Evolutionary conservation across 2,888 invertebrate species (phyloP).

Genomic region (Polyploca ridens): DNA sequence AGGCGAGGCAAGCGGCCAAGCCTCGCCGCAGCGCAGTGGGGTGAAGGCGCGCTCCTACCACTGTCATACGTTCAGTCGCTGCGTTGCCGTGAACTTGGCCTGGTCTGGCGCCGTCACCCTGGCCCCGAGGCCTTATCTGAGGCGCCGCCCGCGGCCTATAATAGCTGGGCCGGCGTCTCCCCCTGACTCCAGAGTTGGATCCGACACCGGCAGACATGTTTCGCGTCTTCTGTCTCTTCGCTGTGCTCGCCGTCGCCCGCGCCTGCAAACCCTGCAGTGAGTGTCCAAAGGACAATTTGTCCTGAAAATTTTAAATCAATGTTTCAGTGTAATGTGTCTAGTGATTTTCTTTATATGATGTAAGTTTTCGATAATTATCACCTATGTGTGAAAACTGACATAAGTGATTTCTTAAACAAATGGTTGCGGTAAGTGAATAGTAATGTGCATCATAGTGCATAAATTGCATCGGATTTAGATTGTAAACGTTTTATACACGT

Average conservation of each 20-base stretch:
- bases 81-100: conserved; percentile 83
- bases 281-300: conserved; percentile 42
- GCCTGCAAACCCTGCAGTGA: conserved; percentile 82
- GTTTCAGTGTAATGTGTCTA: conserved; percentile 9
- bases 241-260: conserved; percentile 59
- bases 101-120: conserved; percentile 67
- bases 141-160: conserved; percentile 82
- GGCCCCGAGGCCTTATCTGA: conserved; percentile 79
- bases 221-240: conserved; percentile 72
- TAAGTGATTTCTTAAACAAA: conserved; percentile 11
- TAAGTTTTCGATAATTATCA: neutral
- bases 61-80: conserved; percentile 69
- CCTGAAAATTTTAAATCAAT: neutral
- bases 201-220: conserved; percentile 79
- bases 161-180: conserved; percentile 81
- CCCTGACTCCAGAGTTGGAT: conserved; percentile 73
- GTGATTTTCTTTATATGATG: neutral
- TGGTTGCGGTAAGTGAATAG: conserved; percentile 17
- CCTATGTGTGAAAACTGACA: neutral
- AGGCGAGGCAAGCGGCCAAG: conserved; percentile 33
- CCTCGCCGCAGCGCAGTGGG: conserved; percentile 41
- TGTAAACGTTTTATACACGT: conserved; percentile 20
- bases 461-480: no score
- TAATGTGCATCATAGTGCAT: conserved; percentile 5
- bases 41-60: conserved; percentile 37